phyloP scores from a whole-genome alignment of 2,888 invertebrate species.

The Cataglyphis livida region DNA sequence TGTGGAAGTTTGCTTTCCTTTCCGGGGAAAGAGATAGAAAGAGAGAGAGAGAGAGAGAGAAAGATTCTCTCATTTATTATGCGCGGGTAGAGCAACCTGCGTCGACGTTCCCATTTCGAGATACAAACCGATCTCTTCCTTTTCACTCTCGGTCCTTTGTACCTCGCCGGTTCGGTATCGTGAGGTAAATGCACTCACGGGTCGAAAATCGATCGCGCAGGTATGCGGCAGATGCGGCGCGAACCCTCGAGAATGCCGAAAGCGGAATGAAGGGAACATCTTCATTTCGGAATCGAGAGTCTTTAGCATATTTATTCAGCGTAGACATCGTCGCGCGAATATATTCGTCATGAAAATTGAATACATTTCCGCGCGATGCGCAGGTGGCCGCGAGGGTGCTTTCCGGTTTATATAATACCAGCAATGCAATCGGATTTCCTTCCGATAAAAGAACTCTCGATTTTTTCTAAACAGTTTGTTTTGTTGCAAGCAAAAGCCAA shows the following conservation, averaged over 20 bases:
- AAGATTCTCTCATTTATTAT: slow-evolving; percentile 66
- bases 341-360: slow-evolving; percentile 46
- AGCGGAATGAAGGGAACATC: slow-evolving; percentile 61
- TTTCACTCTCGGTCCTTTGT: slow-evolving; percentile 64
- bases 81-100: slow-evolving; percentile 53
- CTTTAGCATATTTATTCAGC: slow-evolving; percentile 51
- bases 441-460: slow-evolving; percentile 3
- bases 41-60: neutral
- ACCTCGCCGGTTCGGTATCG: slow-evolving; percentile 9
- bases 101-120: slow-evolving; percentile 53
- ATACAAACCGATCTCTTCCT: slow-evolving; percentile 60
- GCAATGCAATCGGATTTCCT: slow-evolving; percentile 16
- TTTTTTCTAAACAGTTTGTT: neutral
- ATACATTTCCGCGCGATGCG: slow-evolving; percentile 28
- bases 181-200: slow-evolving; percentile 50
- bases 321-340: slow-evolving; percentile 43
- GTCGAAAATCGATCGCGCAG: slow-evolving; percentile 70
- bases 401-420: slow-evolving; percentile 19
- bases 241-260: slow-evolving; percentile 57
- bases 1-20: slow-evolving; percentile 31
- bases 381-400: slow-evolving; percentile 62
- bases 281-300: slow-evolving; percentile 61
- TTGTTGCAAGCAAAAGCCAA: neutral
- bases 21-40: slow-evolving; percentile 6
- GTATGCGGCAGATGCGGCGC: slow-evolving; percentile 71